Evolutionary conservation across 2,888 invertebrate genomes (phyloP), one percentile per base, ranked within the genome.

Genomic region (Tiliacea citrago): DNA sequence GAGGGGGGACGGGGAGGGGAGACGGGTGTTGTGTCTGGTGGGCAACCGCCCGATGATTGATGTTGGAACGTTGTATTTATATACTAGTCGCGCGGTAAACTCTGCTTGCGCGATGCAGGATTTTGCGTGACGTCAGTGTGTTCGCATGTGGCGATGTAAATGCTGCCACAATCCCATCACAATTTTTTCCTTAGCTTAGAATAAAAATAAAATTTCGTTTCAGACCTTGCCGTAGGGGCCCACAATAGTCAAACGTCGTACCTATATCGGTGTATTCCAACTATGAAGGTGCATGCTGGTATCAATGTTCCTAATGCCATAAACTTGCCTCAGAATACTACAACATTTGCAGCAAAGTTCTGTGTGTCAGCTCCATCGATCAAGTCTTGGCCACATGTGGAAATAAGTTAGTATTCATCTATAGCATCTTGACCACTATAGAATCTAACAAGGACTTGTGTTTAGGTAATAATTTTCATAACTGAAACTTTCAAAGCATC

Each of bases 141-240:
- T 29, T 29, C 29, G 29, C 29, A 29, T 29, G 29, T 29, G 29
- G 29, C 29, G 29, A 29, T 29, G 29, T 29, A 29, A 29, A 29
- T 29, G 29, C 29, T 3, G 29, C 29, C 29, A 29, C 29, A 29
- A 1, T 29, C 29, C 2, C 5, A 39, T 10, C 21, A 24, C 0
- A 16, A 4, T 7, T 24, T 16, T 24, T n/a, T n/a, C 9, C n/a
- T 21, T 49, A 39, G 12, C 10, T 58, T 58, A 21, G 12, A 35
- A 35, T 18, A 21, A 9, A 29, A 47, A 45, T 39, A 18, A 24
- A 2, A 47, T 53, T 69, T 73, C 70, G 29, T 95, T 96, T 81
- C 90, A 97, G 97, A 97, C 93, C 77, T 97, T 72, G 97, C 97
- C 0, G 92, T 97, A 18, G 98, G 98, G 4, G 97, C 97, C 0